Evolutionary conservation across 2,888 invertebrate species (phyloP).

Genomic region (Tiliacea aurago): DNA sequence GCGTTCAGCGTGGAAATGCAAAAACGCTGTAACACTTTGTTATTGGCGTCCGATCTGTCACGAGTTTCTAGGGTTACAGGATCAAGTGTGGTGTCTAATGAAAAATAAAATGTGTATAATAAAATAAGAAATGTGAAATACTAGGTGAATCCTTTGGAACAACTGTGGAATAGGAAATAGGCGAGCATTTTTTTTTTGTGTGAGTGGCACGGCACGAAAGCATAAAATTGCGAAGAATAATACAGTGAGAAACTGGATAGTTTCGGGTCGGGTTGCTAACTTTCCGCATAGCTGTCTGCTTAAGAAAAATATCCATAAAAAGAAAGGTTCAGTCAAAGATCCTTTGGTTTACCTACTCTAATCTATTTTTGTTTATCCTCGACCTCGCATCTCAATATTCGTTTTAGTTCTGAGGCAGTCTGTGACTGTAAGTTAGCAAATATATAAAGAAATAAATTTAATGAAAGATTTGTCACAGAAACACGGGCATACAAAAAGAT

Average conservation of each 20-base stretch:
- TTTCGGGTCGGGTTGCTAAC: not conserved
- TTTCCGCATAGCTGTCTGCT: not conserved
- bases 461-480: too few relatives aligned
- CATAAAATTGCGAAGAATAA: slow-evolving; percentile 2
- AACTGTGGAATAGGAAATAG: slow-evolving; percentile 17
- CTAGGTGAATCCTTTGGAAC: slow-evolving; percentile 15
- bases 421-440: not conserved
- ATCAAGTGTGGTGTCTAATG: slow-evolving; percentile 39
- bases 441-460: too few relatives aligned
- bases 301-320: slow-evolving; percentile 9
- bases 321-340: not conserved
- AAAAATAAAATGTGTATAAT: too few relatives aligned
- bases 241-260: slow-evolving; percentile 1
- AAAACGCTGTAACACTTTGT: slow-evolving; percentile 40
- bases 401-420: not conserved
- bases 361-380: not conserved
- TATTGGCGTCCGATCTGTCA: slow-evolving; percentile 23
- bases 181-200: slow-evolving; percentile 9
- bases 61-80: slow-evolving; percentile 10
- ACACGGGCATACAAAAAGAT: too few relatives aligned
- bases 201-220: not conserved
- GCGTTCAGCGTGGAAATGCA: slow-evolving; percentile 17
- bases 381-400: slow-evolving; percentile 1
- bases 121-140: slow-evolving; percentile 23
- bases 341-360: not conserved